Base-by-base conservation (phyloP, 2,113 vertebrate genomes). In the Tinamus guttatus region DNA sequence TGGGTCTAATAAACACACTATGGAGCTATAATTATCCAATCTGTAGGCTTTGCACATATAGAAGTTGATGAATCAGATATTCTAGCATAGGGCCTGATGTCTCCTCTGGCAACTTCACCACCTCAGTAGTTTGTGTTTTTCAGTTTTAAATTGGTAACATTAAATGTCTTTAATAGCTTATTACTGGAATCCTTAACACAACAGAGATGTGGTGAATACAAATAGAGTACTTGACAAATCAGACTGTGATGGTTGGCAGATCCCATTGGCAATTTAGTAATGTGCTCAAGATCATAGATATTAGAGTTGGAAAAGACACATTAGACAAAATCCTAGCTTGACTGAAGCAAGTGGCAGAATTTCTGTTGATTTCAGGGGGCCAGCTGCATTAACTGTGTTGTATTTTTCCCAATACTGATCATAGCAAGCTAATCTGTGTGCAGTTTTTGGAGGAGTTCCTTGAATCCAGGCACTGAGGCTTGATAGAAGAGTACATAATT, bases 91-190 rank as follows among this genome's bases (percentile, higher is more conserved):
- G 71, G 14, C 45, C 77, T 92, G 90, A 94, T 97, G 82, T 89
- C 90, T 96, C 73, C 95, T 96, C 94, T 96, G 95, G 85, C 94
- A 97, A 85, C 95, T 95, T 93, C 71, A 90, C 87, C 76, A 95
- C 89, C 85, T 92, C 85, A 90, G 52, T 97, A 95, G 93, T 91
- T 96, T 92, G 81, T 94, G 92, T 76, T 93, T 97, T 97, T 91
- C 95, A 93, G 90, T 85, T 96, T 95, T 87, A 95, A 97, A 95
- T 95, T 93, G 93, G 87, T 95, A 95, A 94, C 83, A 83, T 94
- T 95, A 93, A 96, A 92, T 93, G 91, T 90, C 87, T 91, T 97
- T 95, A 96, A 96, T 95, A 94, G 93, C 92, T 97, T 96, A 94
- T 97, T 97, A 96, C 77, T 87, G 81, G 87, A 96, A 96, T 97